Conservation (phyloP, 2,113 vertebrate species). For the Nesospiza acunhae region DNA sequence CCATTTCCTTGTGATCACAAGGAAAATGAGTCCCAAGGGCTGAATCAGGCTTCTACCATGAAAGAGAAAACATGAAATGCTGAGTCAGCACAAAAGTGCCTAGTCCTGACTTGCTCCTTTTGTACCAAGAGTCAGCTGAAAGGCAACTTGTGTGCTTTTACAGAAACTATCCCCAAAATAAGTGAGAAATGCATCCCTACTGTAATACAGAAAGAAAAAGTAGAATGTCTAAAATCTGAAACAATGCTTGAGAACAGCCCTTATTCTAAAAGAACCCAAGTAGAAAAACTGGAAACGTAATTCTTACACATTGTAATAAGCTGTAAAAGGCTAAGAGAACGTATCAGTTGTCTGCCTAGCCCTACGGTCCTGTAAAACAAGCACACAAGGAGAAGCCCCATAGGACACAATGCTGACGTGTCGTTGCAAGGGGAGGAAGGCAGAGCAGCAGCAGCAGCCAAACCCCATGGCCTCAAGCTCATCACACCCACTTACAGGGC, state of each 20-base stretch:
- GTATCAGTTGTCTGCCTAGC: neutral
- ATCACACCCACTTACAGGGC: rapidly evolving
- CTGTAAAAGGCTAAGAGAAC: neutral
- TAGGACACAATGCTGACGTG: rapidly evolving
- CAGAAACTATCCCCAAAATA: neutral
- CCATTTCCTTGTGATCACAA: neutral
- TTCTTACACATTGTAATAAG: neutral
- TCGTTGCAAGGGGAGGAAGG: neutral
- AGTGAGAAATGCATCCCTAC: neutral
- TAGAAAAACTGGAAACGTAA: neutral
- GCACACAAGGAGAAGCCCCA: rapidly evolving
- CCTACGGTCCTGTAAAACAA: neutral
- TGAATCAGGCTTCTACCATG: neutral
- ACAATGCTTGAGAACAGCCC: neutral
- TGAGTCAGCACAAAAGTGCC: neutral
- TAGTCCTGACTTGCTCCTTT: neutral
- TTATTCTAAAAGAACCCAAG: neutral
- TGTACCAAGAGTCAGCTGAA: neutral
- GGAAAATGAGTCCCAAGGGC: neutral
- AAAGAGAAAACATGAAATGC: neutral
- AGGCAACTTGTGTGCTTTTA: neutral
- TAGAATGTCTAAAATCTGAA: neutral
- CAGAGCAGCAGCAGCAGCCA: neutral
- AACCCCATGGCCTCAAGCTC: rapidly evolving
- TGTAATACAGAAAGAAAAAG: neutral